Conservation (phyloP, 2,113 vertebrate species). For the Nesogale talazaci region DNA sequence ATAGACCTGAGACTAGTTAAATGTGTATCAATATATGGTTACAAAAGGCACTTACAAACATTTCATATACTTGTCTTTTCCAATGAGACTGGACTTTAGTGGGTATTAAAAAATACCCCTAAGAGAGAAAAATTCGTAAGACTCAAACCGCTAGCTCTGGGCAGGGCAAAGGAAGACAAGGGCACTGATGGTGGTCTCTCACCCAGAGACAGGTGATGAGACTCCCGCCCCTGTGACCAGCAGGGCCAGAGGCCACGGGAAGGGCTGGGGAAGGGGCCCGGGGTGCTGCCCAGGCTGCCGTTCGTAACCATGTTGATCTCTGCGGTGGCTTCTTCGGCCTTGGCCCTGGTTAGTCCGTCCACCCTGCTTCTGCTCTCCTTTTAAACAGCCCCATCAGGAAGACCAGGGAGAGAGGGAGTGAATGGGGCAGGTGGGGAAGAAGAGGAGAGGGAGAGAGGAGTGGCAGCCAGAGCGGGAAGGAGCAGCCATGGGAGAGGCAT, state of each 20-base stretch:
- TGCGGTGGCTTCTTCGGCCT: not conserved
- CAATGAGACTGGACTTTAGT: not conserved
- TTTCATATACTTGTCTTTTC: constrained; percentile 31
- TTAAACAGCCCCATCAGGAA: constrained; percentile 54
- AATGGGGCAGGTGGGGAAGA: not conserved
- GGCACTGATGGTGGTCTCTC: not conserved
- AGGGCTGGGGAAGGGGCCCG: not conserved
- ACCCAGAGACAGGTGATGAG: not conserved
- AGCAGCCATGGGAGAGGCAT: not conserved
- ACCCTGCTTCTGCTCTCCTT: not conserved
- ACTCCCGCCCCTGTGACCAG: not conserved
- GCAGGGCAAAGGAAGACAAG: not conserved
- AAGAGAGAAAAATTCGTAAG: not conserved
- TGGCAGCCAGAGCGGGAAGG: not conserved
- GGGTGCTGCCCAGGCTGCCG: not conserved
- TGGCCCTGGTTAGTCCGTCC: not conserved
- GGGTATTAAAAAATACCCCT: not conserved
- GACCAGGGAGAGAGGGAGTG: not conserved
- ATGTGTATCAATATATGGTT: not conserved
- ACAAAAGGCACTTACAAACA: not conserved
- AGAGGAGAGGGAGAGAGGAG: constrained; percentile 7
- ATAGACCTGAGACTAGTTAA: constrained; percentile 14
- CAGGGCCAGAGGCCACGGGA: not conserved
- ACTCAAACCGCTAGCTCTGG: not conserved
- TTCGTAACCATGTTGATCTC: not conserved